These are phyloP conservation scores for Anguilla japonica DNA, from an alignment of 2,113 vertebrate genomes.

Conservation along the genomic window DNA sequence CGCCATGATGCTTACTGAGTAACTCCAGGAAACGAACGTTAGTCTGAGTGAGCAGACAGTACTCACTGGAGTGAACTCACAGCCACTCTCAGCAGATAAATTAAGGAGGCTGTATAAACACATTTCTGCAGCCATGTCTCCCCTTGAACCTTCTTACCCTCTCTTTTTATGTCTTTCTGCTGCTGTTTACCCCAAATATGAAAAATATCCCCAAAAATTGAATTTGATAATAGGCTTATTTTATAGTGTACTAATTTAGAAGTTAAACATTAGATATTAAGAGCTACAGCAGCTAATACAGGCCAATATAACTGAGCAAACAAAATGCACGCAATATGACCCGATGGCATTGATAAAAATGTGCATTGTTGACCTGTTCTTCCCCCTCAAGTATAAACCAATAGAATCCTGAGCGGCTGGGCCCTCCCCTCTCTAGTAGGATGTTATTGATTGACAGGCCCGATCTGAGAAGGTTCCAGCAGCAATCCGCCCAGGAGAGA, in stretches of 20 bases:
- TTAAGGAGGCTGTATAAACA: background rate
- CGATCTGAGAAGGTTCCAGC: background rate
- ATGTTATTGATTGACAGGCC: slow-evolving; percentile 21
- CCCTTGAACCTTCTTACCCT: background rate
- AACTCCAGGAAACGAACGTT: background rate
- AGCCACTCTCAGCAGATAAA: background rate
- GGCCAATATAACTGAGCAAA: background rate
- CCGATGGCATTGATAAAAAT: background rate
- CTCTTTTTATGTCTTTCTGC: background rate
- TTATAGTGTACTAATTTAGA: background rate
- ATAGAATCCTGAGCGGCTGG: background rate
- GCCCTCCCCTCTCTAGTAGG: background rate
- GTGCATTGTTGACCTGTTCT: too few relatives aligned
- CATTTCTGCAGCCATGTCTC: background rate
- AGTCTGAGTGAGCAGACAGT: background rate
- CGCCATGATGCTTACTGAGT: background rate
- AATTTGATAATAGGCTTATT: background rate
- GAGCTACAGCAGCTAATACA: background rate
- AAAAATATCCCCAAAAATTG: background rate
- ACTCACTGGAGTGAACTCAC: background rate
- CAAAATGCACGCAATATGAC: background rate
- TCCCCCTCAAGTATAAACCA: background rate
- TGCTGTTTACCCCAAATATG: background rate
- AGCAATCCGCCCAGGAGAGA: background rate
- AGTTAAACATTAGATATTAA: background rate